Base-by-base conservation (phyloP, 2,888 invertebrate species). In the Dyspetes luteomarginatus region DNA sequence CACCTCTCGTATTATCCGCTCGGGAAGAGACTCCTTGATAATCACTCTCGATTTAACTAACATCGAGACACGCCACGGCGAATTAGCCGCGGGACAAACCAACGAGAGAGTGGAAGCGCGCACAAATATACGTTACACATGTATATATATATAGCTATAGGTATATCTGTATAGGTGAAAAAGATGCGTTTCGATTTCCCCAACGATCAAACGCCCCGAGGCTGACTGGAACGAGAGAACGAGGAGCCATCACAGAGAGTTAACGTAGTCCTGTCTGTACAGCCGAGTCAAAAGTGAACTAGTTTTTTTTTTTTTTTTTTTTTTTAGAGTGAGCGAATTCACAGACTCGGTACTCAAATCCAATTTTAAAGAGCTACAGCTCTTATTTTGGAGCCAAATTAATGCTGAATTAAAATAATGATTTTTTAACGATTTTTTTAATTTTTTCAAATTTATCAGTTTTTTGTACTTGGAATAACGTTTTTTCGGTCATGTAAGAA, bases 1-100 rank as follows among this genome's bases (percentile, higher is more conserved):
- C 78, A 62, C 58, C 55, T 78, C 76, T 84, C 43, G 24, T 41
- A 45, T 17, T 41, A 75, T 17, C 17, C 48, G 30, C 48, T 50
- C 4, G 36, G 36, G 28, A 62, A 17, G 9, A 55, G 55, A 26
- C 75, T 69, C 64, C 71, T 67, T 82, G 77, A 55, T 78, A 55
- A 87, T 88, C 85, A 84, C 81, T n/a, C n/a, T 81, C 86, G 85
- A 86, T 86, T 88, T 87, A 85, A 81, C 85, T 82, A 85, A 85
- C 83, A 85, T 84, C 82, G 82, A 84, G 69, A 71, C 58, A 36
- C 77, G 86, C 78, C 81, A 83, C 83, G 56, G 71, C 81, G 84
- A 83, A 83, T 85, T 84, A 83, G 83, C 80, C 69, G 41, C 26
- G 15, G 62, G 24, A 45, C 50, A 9, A 17, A 60, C 22, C 4